Base-by-base conservation (phyloP, 2,797 vertebrate genomes). In the Cephalopachus bancanus region DNA sequence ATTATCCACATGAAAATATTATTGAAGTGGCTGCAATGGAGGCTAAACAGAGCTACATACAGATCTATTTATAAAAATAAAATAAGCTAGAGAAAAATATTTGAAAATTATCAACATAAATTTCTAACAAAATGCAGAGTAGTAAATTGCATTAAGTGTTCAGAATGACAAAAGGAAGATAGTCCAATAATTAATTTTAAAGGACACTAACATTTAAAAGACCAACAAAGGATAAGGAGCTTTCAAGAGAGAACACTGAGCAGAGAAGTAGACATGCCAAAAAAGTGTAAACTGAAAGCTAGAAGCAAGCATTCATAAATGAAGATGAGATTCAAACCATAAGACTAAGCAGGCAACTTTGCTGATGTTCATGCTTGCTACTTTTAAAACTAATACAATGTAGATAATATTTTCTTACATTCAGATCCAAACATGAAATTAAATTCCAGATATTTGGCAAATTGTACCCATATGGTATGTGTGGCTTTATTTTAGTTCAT, bases 401-500 rank as follows among this genome's bases (percentile, higher is more conserved):
- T 64, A 53, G 4, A 79, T 37, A 37, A 86, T 74, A 71, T 64
- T 72, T 90, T 87, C 59, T 92, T 49, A 51, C 2, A 85, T 30
- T 49, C 30, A 64, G 0, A 74, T 94, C 26, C 28, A 75, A 93
- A 81, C 9, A 71, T 74, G 51, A 89, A 94, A 94, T 91, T 95
- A 81, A 94, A 93, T 76, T 76, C 51, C n/a, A 93, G 37, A 76
- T 95, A 91, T 75, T 93, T 93, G 59, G 8, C 86, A 97, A 96
- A 91, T 74, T 78, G 60, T 89, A 74, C 5, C n/a, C 91, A 94
- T 95, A 81, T 83, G 83, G 26, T 91, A 84, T 17, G 3, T 49
- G 72, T 81, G 65, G 51, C 19, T 95, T 89, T 95, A 92, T 96
- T 96, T 97, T 91, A 91, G 44, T 92, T 93, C 44, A 94, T 95